phyloP scores from a whole-genome alignment of 2,797 vertebrate genomes.

The Hyperoplus lanceolatus region DNA sequence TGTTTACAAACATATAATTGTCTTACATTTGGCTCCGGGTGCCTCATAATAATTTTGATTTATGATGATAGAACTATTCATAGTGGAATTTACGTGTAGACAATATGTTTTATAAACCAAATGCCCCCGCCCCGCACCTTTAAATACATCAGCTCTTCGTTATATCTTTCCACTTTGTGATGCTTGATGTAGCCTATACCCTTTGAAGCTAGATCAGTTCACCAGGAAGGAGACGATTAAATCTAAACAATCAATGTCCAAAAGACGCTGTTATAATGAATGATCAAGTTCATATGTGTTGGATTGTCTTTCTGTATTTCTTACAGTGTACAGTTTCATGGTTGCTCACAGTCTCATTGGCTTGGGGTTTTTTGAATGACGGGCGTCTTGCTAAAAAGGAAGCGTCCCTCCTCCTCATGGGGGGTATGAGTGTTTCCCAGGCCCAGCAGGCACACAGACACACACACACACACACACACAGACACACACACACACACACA shows the following conservation, averaged over 20 bases:
- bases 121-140: neutral
- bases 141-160: neutral
- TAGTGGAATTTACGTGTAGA: too few relatives aligned
- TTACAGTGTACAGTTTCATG: conserved; percentile 68
- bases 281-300: neutral
- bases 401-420: conserved; percentile 55
- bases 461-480: too few relatives aligned
- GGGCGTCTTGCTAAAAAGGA: conserved; percentile 80
- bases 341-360: conserved; percentile 83
- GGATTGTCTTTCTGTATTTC: conserved; percentile 29
- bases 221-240: rapidly evolving
- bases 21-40: too few relatives aligned
- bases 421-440: conserved; percentile 41
- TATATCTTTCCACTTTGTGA: neutral
- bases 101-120: too few relatives aligned
- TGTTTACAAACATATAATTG: too few relatives aligned
- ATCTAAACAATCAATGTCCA: too few relatives aligned
- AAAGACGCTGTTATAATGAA: neutral
- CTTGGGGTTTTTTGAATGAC: conserved; percentile 79
- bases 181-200: neutral
- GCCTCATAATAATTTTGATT: too few relatives aligned
- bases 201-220: neutral
- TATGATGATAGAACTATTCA: too few relatives aligned
- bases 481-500: too few relatives aligned
- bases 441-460: neutral